These are phyloP conservation scores for Amphimallon solstitiale DNA, from an alignment of 2,888 invertebrate species.

Conservation along the genomic window DNA sequence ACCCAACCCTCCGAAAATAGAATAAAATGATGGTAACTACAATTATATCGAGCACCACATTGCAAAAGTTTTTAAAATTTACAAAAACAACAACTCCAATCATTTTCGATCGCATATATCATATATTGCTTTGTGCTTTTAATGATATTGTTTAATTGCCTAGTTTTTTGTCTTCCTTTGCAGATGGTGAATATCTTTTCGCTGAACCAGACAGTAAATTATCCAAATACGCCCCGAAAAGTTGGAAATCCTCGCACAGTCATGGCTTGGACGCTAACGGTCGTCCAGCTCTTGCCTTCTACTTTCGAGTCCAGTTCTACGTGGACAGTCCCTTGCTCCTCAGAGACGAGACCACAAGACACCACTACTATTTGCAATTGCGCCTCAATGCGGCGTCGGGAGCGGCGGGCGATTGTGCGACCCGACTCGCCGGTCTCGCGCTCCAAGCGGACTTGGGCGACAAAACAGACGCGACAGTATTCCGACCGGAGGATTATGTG, in stretches of 20 bases:
- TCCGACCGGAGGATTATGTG: conserved; percentile 87
- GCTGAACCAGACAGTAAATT: conserved; percentile 94
- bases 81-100: no score
- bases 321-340: conserved; percentile 90
- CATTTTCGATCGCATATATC: no score
- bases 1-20: no score
- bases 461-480: conserved; percentile 69
- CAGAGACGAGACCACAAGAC: conserved; percentile 90
- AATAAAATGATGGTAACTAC: no score
- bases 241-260: conserved; percentile 93
- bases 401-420: conserved; percentile 74
- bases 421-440: conserved; percentile 85
- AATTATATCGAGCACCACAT: no score
- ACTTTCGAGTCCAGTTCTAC: conserved; percentile 93
- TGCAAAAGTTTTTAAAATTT: no score
- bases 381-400: conserved; percentile 84
- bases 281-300: conserved; percentile 86
- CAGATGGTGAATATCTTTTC: conserved; percentile 97
- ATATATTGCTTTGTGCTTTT: no score
- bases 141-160: no score
- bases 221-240: conserved; percentile 95
- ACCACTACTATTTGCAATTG: conserved; percentile 95
- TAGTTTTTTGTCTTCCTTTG: conserved; percentile 63
- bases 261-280: conserved; percentile 92
- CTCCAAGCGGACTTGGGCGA: conserved; percentile 94